Percentiles rank a stretch among this genome's conserved stretches.
These are phyloP conservation scores for Agelastica alni DNA, from an alignment of 2,888 invertebrate genomes.

Conservation along the genomic window DNA sequence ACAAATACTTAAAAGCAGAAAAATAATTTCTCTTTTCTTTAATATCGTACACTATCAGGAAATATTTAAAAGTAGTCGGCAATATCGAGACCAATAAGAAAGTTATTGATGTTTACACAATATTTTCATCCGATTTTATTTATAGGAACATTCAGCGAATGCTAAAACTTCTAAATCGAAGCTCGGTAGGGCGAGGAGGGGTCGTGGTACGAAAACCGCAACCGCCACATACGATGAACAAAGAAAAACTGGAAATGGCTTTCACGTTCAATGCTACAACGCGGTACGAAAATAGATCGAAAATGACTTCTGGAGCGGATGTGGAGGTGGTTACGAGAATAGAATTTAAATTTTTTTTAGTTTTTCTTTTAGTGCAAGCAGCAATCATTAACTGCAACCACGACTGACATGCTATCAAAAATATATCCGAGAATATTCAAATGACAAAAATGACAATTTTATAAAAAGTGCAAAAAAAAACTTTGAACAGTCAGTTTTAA, in stretches of 20 bases:
- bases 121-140: background rate
- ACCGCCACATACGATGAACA: conserved; percentile 23
- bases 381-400: too few relatives aligned
- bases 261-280: conserved; percentile 34
- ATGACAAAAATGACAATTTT: too few relatives aligned
- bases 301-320: conserved; percentile 35
- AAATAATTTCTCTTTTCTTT: too few relatives aligned
- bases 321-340: conserved; percentile 44
- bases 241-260: conserved; percentile 34
- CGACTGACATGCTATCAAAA: too few relatives aligned
- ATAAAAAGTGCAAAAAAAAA: too few relatives aligned
- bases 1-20: too few relatives aligned
- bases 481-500: too few relatives aligned
- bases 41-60: too few relatives aligned
- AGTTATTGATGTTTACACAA: background rate
- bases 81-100: background rate
- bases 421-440: too few relatives aligned
- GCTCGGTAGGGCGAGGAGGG: background rate
- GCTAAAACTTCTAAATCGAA: background rate
- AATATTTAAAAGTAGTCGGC: background rate
- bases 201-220: conserved; percentile 1
- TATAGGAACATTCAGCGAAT: background rate
- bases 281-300: conserved; percentile 37
- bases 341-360: conserved; percentile 36
- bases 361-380: conserved; percentile 14